These are phyloP conservation scores for Sandelia bainsii DNA, from an alignment of 2,797 vertebrate genomes.

Conservation along the genomic window DNA sequence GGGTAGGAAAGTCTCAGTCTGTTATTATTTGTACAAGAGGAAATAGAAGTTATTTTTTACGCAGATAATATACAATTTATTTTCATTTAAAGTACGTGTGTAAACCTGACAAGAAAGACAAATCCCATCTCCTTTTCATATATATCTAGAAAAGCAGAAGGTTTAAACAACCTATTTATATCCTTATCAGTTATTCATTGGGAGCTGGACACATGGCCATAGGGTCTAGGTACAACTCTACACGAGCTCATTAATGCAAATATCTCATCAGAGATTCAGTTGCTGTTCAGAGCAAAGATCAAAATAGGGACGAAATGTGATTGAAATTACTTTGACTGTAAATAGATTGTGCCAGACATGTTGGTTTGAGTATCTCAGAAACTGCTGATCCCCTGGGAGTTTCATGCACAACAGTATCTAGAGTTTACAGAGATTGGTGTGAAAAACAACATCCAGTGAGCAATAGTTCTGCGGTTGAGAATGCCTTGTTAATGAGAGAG, in stretches of 20 bases:
- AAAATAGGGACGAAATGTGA: background rate
- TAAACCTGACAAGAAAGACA: no score
- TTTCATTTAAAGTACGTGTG: no score
- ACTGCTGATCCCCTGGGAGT: conserved; percentile 1
- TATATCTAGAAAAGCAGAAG: no score
- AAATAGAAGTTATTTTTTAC: background rate
- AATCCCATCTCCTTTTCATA: no score
- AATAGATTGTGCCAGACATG: background rate
- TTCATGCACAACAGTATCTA: background rate
- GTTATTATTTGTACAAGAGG: background rate
- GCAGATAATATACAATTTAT: background rate
- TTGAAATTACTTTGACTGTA: background rate
- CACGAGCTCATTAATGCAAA: background rate
- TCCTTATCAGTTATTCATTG: no score
- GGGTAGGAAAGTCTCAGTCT: background rate
- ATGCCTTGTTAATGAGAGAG: conserved; percentile 28
- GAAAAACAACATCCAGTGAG: conserved; percentile 8
- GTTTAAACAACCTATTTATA: no score
- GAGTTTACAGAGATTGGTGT: conserved; percentile 7
- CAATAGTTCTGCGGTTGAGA: conserved; percentile 3
- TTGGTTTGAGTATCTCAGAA: conserved; percentile 1
- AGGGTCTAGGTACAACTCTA: background rate
- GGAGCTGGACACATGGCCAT: background rate
- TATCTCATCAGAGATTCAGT: background rate
- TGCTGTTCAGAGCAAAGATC: conserved; percentile 2